Evolutionary conservation across 2,888 invertebrate species (phyloP).

Genomic region (Tipula vernalis): DNA sequence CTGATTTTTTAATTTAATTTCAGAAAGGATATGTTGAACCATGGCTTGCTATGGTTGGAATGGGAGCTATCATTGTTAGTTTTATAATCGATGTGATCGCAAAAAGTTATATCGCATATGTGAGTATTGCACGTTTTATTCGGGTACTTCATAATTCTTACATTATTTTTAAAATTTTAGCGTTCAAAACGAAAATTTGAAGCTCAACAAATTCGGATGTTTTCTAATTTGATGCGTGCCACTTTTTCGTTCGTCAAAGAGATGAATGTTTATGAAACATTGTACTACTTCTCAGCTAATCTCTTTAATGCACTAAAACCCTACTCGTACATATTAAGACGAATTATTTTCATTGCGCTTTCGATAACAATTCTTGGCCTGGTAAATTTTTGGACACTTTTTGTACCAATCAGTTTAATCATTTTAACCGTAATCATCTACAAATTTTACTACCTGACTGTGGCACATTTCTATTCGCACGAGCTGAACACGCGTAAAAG

Average conservation of each 20-base stretch:
- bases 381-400: not conserved
- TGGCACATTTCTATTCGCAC: constrained; percentile 11
- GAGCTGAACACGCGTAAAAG: constrained; percentile 13
- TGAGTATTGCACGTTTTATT: not conserved
- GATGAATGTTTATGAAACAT: not conserved
- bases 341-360: not conserved
- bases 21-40: constrained; percentile 12
- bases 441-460: not conserved
- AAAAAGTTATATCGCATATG: not conserved
- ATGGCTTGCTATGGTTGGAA: constrained; percentile 11
- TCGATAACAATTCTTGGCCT: not conserved
- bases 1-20: not conserved
- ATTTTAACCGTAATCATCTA: constrained; percentile 8
- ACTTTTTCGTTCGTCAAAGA: not conserved
- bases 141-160: not conserved
- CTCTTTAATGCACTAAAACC: constrained; percentile 7
- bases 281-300: not conserved
- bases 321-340: constrained; percentile 6
- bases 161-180: not conserved
- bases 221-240: not conserved
- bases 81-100: not conserved
- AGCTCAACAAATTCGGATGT: not conserved
- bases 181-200: constrained; percentile 7
- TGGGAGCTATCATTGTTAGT: not conserved
- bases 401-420: not conserved